These are phyloP conservation scores for Serinus canaria DNA, from an alignment of 2,113 vertebrate genomes.

Conservation along the genomic window DNA sequence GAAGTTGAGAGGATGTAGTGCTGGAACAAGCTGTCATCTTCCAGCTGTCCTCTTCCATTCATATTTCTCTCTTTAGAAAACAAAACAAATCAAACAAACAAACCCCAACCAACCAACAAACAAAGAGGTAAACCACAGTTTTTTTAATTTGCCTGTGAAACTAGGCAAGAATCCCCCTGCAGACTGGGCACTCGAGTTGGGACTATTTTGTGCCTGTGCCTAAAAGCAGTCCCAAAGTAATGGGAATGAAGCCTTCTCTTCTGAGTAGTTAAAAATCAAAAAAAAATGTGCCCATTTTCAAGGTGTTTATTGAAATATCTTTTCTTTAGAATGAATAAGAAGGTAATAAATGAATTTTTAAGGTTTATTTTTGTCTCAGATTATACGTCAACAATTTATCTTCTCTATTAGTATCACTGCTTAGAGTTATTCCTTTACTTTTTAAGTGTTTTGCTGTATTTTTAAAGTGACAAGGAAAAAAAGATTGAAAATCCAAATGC, in stretches of 20 bases:
- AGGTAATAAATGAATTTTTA: background rate
- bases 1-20: background rate
- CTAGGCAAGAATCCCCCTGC: background rate
- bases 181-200: background rate
- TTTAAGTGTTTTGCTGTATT: background rate
- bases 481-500: background rate
- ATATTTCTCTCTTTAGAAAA: background rate
- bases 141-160: background rate
- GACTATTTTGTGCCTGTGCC: background rate
- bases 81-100: background rate
- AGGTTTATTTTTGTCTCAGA: background rate
- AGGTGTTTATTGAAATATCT: background rate
- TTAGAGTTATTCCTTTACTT: background rate
- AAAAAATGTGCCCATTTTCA: background rate
- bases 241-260: background rate
- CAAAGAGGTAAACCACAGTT: fast-evolving
- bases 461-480: background rate
- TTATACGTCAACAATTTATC: background rate
- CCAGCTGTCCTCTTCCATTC: background rate
- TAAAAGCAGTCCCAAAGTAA: background rate
- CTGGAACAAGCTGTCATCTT: background rate
- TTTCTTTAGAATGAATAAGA: background rate
- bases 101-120: background rate
- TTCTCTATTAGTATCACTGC: background rate
- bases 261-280: background rate